Evolutionary conservation across 2,888 invertebrate species (phyloP).

Genomic region (Sarcophaga subvicina): DNA sequence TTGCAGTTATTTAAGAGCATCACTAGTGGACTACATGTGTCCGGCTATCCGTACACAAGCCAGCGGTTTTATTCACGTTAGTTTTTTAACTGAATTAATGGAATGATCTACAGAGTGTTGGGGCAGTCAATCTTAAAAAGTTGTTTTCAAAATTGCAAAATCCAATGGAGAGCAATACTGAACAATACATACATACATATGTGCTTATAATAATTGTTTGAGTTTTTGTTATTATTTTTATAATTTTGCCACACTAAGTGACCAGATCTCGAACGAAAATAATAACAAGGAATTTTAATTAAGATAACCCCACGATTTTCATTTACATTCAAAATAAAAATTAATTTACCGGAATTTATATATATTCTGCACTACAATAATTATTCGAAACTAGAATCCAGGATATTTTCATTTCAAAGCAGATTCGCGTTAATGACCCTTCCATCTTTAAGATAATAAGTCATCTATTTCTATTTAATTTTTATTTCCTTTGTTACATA

Average conservation of each 20-base stretch:
- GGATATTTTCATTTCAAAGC: no score
- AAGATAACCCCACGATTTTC: no score
- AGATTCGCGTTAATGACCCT: no score
- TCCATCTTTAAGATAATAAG: no score
- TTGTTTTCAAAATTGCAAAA: conserved; percentile 60
- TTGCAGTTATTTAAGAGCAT: conserved; percentile 36
- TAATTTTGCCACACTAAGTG: background rate
- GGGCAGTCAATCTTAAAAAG: conserved; percentile 50
- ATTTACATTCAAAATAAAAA: no score
- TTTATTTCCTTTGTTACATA: no score
- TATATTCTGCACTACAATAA: no score
- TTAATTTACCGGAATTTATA: no score
- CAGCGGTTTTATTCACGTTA: conserved; percentile 55
- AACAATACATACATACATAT: background rate
- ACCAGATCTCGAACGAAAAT: background rate
- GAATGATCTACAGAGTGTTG: conserved; percentile 47
- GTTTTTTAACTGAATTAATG: conserved; percentile 61
- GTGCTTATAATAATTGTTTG: conserved; percentile 32
- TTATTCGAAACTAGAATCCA: no score
- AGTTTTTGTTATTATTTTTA: background rate
- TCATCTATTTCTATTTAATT: no score
- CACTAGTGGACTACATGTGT: conserved; percentile 30
- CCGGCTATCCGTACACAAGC: conserved; percentile 23
- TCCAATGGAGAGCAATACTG: conserved; percentile 42
- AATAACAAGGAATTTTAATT: background rate